These are phyloP conservation scores for Drosophila sp. DNA, from an alignment of 1,140 invertebrate species.

Conservation along the genomic window DNA sequence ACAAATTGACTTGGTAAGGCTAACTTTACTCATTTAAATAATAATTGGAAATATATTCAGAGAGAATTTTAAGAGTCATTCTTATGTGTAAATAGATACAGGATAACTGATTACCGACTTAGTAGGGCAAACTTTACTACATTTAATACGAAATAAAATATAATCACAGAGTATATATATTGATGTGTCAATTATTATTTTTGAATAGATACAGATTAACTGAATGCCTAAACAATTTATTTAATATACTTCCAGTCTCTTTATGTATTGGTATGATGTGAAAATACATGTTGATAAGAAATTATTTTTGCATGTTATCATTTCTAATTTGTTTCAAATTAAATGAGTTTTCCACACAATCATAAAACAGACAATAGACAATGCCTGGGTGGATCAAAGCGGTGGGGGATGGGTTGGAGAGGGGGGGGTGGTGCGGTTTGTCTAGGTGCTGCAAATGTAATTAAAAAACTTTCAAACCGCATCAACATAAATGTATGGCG, in stretches of 20 bases:
- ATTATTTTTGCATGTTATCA: constrained; percentile 61
- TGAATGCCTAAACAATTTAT: not conserved
- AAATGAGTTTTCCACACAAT: constrained; percentile 75
- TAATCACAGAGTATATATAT: too few relatives aligned
- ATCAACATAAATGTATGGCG: constrained; percentile 80
- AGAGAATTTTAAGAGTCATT: too few relatives aligned
- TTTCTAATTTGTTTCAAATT: constrained; percentile 78
- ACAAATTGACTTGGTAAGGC: not conserved
- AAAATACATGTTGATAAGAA: constrained; percentile 38
- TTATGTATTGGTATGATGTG: not conserved
- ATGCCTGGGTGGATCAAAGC: too few relatives aligned
- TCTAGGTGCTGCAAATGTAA: constrained; percentile 73
- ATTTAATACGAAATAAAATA: too few relatives aligned
- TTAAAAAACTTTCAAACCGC: constrained; percentile 81
- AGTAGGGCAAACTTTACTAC: too few relatives aligned
- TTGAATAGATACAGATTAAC: not conserved
- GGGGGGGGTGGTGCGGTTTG: too few relatives aligned
- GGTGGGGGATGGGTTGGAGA: too few relatives aligned
- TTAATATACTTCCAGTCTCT: not conserved
- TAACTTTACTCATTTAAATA: too few relatives aligned
- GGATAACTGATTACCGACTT: too few relatives aligned
- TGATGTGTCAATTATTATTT: too few relatives aligned
- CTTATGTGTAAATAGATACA: too few relatives aligned
- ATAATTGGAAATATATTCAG: too few relatives aligned
- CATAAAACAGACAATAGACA: constrained; percentile 62